Conservation (phyloP, 2,888 invertebrate genomes). For the Acleris sparsana region DNA sequence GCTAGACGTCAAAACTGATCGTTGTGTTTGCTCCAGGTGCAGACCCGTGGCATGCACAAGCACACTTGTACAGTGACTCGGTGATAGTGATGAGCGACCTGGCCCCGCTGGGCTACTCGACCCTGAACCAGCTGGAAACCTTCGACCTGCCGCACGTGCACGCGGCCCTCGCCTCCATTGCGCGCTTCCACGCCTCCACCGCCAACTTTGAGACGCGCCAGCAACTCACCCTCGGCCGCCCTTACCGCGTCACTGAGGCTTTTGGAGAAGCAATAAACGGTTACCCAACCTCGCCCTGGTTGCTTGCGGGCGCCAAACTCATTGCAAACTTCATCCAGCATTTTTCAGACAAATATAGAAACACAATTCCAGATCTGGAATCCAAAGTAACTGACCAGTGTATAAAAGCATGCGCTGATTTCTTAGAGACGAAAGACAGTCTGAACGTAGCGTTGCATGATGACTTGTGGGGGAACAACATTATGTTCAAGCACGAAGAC, state of each 20-base stretch:
- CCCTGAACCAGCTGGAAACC: constrained; percentile 47
- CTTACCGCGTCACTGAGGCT: constrained; percentile 52
- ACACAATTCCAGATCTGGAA: constrained; percentile 48
- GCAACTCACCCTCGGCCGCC: constrained; percentile 36
- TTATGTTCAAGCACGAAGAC: constrained; percentile 63
- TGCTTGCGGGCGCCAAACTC: constrained; percentile 59
- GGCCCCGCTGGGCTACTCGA: constrained; percentile 53
- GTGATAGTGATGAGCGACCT: constrained; percentile 70
- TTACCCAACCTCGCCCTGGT: constrained; percentile 57
- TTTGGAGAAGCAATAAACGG: constrained; percentile 50
- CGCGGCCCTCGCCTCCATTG: constrained; percentile 51
- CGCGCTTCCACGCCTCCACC: constrained; percentile 67
- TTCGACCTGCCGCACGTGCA: constrained; percentile 57
- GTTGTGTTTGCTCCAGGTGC: constrained; percentile 45
- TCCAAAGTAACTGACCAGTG: constrained; percentile 47
- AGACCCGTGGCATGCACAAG: constrained; percentile 57
- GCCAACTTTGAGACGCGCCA: constrained; percentile 59
- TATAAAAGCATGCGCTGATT: constrained; percentile 53
- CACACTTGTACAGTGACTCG: constrained; percentile 57
- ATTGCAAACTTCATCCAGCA: constrained; percentile 53
- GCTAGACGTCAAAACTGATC: background rate
- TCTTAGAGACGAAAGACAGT: constrained; percentile 52
- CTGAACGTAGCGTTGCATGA: constrained; percentile 67
- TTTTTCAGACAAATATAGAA: constrained; percentile 54
- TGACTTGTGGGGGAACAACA: constrained; percentile 71